Conservation (phyloP, 1,140 invertebrate genomes). For the Cataglyphis hispanica region DNA sequence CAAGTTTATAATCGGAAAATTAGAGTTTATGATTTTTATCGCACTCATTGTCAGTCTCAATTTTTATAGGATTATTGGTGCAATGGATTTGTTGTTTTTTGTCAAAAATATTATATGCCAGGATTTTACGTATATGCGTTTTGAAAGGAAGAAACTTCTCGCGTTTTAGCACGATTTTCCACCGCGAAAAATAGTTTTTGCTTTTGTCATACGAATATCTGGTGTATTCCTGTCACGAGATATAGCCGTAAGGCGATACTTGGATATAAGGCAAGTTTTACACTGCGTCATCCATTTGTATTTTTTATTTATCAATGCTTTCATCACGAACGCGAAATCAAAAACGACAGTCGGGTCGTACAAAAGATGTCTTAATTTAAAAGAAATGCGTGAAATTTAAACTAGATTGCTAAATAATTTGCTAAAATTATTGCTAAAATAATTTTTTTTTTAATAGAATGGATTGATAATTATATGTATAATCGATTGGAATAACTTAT, state of each 20-base stretch:
- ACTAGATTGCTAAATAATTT: too few relatives aligned
- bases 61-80: constrained; percentile 20
- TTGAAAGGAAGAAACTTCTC: constrained; percentile 36
- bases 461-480: not conserved
- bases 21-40: not conserved
- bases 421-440: not conserved
- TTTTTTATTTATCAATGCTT: constrained; percentile 13
- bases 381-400: not conserved
- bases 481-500: not conserved
- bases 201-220: constrained; percentile 29
- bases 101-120: constrained; percentile 12
- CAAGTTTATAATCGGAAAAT: not conserved
- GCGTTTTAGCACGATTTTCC: constrained; percentile 30
- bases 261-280: constrained; percentile 40
- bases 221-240: constrained; percentile 14
- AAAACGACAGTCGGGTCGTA: not conserved
- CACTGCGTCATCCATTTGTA: not conserved
- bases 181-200: constrained; percentile 33
- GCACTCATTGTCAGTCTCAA: not conserved
- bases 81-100: constrained; percentile 25
- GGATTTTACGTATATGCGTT: constrained; percentile 36
- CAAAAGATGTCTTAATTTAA: not conserved
- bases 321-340: not conserved
- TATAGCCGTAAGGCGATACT: not conserved
- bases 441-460: not conserved